Evolutionary conservation across 2,113 vertebrate species (phyloP).

Genomic region (Pollimyrus isidori): DNA sequence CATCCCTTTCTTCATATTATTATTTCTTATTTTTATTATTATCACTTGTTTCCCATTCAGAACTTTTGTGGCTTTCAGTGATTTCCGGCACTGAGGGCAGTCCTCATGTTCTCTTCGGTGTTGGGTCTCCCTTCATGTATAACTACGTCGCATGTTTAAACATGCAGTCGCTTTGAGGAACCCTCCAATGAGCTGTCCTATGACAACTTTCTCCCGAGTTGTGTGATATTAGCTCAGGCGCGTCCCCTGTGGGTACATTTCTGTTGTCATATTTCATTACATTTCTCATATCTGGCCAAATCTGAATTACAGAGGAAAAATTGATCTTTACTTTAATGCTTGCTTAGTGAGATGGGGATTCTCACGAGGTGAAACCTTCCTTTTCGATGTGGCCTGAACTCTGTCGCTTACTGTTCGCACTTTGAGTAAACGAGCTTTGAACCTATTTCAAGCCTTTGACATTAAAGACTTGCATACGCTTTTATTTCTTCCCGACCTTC

Average conservation of each 20-base stretch:
- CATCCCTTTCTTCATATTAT: neutral
- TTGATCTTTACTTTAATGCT: neutral
- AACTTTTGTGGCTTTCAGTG: neutral
- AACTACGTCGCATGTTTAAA: neutral
- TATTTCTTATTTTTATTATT: neutral
- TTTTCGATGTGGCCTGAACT: neutral
- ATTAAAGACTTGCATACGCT: neutral
- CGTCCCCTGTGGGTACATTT: neutral
- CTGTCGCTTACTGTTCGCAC: neutral
- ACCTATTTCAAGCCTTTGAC: neutral
- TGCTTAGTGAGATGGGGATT: neutral
- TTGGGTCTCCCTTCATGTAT: neutral
- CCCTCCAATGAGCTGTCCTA: neutral
- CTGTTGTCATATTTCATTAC: neutral
- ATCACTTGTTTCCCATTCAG: neutral
- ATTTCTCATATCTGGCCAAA: neutral
- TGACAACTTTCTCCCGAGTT: neutral
- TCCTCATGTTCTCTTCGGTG: neutral
- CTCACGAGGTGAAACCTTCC: neutral
- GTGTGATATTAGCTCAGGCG: neutral
- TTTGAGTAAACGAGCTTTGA: neutral
- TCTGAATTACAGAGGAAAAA: neutral
- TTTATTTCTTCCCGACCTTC: neutral
- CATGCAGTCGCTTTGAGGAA: neutral
- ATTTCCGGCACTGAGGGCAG: neutral